Evolutionary conservation across 2,888 invertebrate species (phyloP), one percentile per base, ranked within the genome.

Genomic region (Cosmopolites sordidus): DNA sequence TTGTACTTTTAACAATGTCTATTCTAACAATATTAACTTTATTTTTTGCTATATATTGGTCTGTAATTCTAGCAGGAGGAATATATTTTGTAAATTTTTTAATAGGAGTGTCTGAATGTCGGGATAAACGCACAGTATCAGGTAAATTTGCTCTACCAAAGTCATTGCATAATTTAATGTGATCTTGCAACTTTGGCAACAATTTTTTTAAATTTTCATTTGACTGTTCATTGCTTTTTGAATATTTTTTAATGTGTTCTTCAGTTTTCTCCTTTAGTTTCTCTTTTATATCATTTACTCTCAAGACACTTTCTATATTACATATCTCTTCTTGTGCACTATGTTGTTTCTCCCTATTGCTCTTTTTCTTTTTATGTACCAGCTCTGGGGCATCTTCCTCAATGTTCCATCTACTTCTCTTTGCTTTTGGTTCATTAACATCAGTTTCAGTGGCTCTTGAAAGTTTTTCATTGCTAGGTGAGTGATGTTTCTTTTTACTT

Each of bases 11-110:
- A 33, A 60, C 29, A 44, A 49, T 51, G 37, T 60, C 54, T 12
- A 60, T 58, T 43, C 50, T 56, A 14, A 60, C 54, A 29, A 60
- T 56, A 14, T 60, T 60, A 9, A 56, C 37, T 39, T 56, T 58
- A 12, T 52, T 56, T 22, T 56, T 18, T 22, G 50, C 42, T 15
- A 58, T 46, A 48, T 60, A 56, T 43, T 60, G 29, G n/a, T 56
- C 54, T 11, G 58, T 60, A 37, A 41, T 58, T 14, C 16, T 2
- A 8, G 2, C 11, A 3, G 40, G 50, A 38, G 43, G 59, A 47
- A 12, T 16, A 37, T 39, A 29, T 37, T 40, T 39, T 16, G 17
- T 18, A n/a, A 1, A 43, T 11, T 2, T 38, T 22, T 15, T 9
- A 16, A 11, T 43, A 9, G 15, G 15, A 9, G 14, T 44, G 9